Conservation (phyloP, 1,140 invertebrate genomes). For the Pemphigus obesinymphae region DNA sequence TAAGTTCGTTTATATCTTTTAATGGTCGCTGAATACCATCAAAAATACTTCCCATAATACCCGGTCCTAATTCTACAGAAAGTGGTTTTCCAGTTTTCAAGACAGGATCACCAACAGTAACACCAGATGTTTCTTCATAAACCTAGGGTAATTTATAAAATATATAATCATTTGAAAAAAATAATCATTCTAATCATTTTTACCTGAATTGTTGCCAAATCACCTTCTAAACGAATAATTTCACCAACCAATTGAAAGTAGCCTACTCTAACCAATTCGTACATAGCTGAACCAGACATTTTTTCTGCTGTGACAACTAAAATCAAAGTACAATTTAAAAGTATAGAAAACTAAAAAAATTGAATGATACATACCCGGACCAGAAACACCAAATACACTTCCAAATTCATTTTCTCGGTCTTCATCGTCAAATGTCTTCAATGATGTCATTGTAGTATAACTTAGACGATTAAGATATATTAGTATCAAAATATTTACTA, state of each 20-base stretch:
- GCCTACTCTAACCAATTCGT: slow-evolving; percentile 97
- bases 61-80: slow-evolving; percentile 97
- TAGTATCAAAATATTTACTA: too few relatives aligned
- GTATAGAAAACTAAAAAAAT: background rate
- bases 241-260: slow-evolving; percentile 97
- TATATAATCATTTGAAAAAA: background rate
- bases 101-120: slow-evolving; percentile 98
- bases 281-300: slow-evolving; percentile 99
- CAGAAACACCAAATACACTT: slow-evolving; percentile 94
- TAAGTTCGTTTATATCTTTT: slow-evolving; percentile 91
- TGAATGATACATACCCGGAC: slow-evolving; percentile 73
- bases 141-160: slow-evolving; percentile 59
- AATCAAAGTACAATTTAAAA: slow-evolving; percentile 45
- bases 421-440: slow-evolving; percentile 70
- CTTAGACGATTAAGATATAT: too few relatives aligned
- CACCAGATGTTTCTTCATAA: slow-evolving; percentile 99
- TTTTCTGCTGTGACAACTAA: slow-evolving; percentile 97
- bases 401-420: slow-evolving; percentile 86
- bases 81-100: slow-evolving; percentile 95
- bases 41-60: slow-evolving; percentile 98
- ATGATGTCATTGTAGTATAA: slow-evolving; percentile 41
- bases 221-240: slow-evolving; percentile 98
- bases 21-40: slow-evolving; percentile 99
- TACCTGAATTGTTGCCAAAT: slow-evolving; percentile 98
- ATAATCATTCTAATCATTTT: background rate